These are phyloP conservation scores for Leptinotarsa juncta DNA, from an alignment of 2,888 invertebrate species.

Conservation along the genomic window DNA sequence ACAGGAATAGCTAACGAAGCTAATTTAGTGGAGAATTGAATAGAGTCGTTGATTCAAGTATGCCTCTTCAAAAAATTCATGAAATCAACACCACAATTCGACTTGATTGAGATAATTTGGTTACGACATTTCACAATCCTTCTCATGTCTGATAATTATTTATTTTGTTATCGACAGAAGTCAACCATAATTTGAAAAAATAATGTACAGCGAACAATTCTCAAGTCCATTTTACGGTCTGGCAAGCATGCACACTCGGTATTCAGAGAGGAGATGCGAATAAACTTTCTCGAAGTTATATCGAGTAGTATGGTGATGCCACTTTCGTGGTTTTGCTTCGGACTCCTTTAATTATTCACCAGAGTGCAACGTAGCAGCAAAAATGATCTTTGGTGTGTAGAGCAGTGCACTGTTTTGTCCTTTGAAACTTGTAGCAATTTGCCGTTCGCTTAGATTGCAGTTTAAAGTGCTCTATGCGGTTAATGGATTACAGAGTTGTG, in stretches of 20 bases:
- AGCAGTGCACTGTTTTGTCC: slow-evolving; percentile 40
- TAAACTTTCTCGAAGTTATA: slow-evolving; percentile 17
- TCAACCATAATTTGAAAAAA: too few species aligned
- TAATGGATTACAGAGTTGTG: slow-evolving; percentile 52
- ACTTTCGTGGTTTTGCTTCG: slow-evolving; percentile 32
- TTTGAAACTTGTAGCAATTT: slow-evolving; percentile 52
- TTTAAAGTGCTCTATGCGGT: slow-evolving; percentile 51
- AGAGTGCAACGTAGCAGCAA: slow-evolving; percentile 40
- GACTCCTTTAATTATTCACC: slow-evolving; percentile 35
- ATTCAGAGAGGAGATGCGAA: neutral
- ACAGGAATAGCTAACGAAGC: too few species aligned
- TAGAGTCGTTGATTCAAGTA: too few species aligned
- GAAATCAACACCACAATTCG: too few species aligned
- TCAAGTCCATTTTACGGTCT: too few species aligned
- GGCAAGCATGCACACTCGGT: neutral
- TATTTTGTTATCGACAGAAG: too few species aligned
- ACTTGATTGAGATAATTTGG: too few species aligned
- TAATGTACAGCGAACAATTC: too few species aligned
- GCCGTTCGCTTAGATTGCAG: slow-evolving; percentile 54
- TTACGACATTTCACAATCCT: too few species aligned
- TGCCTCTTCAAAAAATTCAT: too few species aligned
- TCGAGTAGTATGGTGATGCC: slow-evolving; percentile 24
- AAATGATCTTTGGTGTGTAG: slow-evolving; percentile 30
- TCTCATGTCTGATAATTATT: too few species aligned
- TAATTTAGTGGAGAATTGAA: too few species aligned